Base-by-base conservation (phyloP, 1,140 invertebrate species). In the Heliconius nattereri region DNA sequence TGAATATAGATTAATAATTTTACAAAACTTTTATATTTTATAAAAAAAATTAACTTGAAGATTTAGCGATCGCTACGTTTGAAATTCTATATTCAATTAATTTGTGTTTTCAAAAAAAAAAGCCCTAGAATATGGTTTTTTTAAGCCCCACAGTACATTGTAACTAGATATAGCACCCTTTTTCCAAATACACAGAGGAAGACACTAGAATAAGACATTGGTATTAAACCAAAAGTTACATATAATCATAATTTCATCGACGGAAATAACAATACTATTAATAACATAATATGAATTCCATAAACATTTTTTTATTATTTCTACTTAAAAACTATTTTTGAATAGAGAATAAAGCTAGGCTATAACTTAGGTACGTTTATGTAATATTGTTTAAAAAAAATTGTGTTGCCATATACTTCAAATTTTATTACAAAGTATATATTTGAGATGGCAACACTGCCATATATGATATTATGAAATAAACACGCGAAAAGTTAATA, bases 211-310 rank as follows among this genome's bases (percentile, higher is more conserved):
- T 79, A 79, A 79, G 71, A 37, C 49, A 72, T 19, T 73, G 74
- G 70, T 76, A 75, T 23, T 8, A 35, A 66, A 76, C 32, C 45
- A 71, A 71, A 71, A 72, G 1, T 37, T 71, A n/a, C 26, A 71
- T 70, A 76, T 16, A 77, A 45, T 70, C 45, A 76, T 76, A 80
- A 84, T 82, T 85, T 88, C 88, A 85, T 87, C 76, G 76, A 80
- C 85, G 88, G 90, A 91, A 91, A 90, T 89, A 88, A 83, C 90
- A 78, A 90, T 91, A 91, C 86, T 91, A 92, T 92, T 76, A 76
- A 88, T 76, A 87, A 89, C 85, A 91, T 91, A 92, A 91, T 92
- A 92, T 86, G 90, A 91, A 91, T 91, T 93, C 90, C 89, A 87
- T 87, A 73, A 80, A 86, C 84, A 89, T 90, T 85, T 37, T 73